phyloP scores from a whole-genome alignment of 2,888 invertebrate species.

The Dicyrtoma fusca region DNA sequence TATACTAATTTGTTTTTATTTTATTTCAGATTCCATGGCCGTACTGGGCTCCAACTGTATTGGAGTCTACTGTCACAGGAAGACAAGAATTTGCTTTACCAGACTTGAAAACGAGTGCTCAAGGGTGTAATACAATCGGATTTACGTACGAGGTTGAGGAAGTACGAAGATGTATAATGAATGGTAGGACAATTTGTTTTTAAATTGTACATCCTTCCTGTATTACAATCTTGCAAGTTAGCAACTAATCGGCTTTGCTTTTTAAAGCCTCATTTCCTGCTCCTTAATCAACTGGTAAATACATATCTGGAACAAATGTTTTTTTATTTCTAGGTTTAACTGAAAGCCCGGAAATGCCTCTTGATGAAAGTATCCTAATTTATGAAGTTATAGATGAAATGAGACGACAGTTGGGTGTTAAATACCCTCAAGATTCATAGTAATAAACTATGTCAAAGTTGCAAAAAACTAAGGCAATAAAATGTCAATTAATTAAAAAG shows the following conservation, averaged over 20 bases:
- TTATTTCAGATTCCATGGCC: constrained; percentile 63
- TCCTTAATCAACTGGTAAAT: no score
- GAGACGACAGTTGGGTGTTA: constrained; percentile 70
- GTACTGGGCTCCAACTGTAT: constrained; percentile 74
- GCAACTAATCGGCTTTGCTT: no score
- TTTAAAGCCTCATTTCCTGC: neutral
- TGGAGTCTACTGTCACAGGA: constrained; percentile 68
- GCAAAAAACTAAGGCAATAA: no score
- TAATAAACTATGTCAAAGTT: no score
- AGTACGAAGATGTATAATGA: constrained; percentile 60
- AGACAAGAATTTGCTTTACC: constrained; percentile 71
- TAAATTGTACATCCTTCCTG: no score
- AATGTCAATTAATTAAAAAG: no score
- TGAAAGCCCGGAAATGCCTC: constrained; percentile 71
- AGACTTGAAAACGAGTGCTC: constrained; percentile 64
- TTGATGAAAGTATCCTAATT: constrained; percentile 70
- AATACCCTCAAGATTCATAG: constrained; percentile 63
- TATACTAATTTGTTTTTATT: no score
- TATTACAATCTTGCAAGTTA: no score
- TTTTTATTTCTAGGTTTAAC: constrained; percentile 64
- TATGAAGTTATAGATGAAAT: constrained; percentile 74
- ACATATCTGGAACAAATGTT: no score
- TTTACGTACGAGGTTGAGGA: constrained; percentile 75
- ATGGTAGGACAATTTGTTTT: no score
- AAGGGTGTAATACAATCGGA: constrained; percentile 71